Conservation (phyloP, 2,113 vertebrate species). For the Parotia lawesii region DNA sequence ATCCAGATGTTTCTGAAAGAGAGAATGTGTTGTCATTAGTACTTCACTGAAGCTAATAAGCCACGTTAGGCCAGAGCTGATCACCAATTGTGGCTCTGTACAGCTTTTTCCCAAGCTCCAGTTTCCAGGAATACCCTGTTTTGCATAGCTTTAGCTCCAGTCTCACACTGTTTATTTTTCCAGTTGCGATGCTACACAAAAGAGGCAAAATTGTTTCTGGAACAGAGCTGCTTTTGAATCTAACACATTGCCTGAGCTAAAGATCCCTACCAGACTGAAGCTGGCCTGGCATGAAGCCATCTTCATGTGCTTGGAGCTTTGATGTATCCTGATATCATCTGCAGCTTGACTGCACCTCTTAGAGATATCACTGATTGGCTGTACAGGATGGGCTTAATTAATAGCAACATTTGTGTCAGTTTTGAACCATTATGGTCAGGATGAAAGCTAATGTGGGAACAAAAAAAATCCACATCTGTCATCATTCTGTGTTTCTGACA, state of each 20-base stretch:
- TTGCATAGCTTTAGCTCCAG: background rate
- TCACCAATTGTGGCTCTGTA: background rate
- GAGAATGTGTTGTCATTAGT: background rate
- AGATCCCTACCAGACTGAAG: background rate
- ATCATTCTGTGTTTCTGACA: background rate
- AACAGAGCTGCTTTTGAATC: background rate
- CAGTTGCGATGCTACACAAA: background rate
- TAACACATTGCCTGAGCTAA: background rate
- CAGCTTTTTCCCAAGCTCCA: background rate
- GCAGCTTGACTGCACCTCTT: slow-evolving; percentile 10
- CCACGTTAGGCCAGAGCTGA: background rate
- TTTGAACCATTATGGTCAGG: background rate
- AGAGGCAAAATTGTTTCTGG: slow-evolving; percentile 25
- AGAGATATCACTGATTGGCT: background rate
- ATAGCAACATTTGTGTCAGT: background rate
- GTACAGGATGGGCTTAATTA: background rate
- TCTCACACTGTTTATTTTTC: background rate
- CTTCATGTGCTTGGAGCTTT: background rate
- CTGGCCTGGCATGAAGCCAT: background rate
- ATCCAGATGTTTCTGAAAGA: slow-evolving; percentile 4
- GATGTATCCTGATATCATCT: background rate
- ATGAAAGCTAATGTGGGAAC: background rate
- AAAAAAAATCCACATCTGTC: background rate
- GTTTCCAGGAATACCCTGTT: background rate
- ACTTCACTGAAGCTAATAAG: background rate